Percentiles rank a stretch among this genome's conserved stretches.
phyloP scores from a whole-genome alignment of 2,888 invertebrate genomes.

The Diarsia rubi region DNA sequence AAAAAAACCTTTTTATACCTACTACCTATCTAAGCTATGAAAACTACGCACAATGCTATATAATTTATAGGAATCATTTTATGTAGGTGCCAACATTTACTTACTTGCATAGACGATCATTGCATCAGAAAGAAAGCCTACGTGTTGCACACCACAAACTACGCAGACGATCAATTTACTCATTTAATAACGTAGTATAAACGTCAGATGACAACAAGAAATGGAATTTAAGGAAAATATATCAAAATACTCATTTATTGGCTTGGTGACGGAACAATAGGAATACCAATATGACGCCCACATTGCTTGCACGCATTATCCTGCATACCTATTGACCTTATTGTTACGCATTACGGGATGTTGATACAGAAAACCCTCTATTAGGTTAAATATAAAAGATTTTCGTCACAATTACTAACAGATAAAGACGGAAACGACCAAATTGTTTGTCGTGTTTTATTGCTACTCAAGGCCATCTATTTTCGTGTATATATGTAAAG shows the following conservation, averaged over 20 bases:
- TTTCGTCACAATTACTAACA: conserved; percentile 39
- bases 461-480: conserved; percentile 17
- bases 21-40: background rate
- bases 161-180: background rate
- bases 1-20: background rate
- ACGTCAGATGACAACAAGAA: conserved; percentile 20
- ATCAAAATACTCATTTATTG: background rate
- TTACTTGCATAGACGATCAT: background rate
- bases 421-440: conserved; percentile 16
- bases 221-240: conserved; percentile 34
- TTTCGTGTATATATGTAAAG: conserved; percentile 9
- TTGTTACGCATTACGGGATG: conserved; percentile 25
- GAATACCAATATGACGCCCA: conserved; percentile 2
- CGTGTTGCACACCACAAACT: conserved; percentile 13
- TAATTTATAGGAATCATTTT: background rate
- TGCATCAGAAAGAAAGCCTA: background rate
- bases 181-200: background rate
- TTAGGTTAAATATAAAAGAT: background rate
- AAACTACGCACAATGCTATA: background rate
- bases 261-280: background rate
- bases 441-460: conserved; percentile 5
- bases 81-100: background rate
- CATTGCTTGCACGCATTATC: background rate
- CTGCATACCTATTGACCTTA: background rate
- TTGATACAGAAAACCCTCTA: conserved; percentile 17